Percentiles rank a stretch among this genome's conserved stretches.
phyloP scores from a whole-genome alignment of 2,888 invertebrate species.

The Formica aserva region DNA sequence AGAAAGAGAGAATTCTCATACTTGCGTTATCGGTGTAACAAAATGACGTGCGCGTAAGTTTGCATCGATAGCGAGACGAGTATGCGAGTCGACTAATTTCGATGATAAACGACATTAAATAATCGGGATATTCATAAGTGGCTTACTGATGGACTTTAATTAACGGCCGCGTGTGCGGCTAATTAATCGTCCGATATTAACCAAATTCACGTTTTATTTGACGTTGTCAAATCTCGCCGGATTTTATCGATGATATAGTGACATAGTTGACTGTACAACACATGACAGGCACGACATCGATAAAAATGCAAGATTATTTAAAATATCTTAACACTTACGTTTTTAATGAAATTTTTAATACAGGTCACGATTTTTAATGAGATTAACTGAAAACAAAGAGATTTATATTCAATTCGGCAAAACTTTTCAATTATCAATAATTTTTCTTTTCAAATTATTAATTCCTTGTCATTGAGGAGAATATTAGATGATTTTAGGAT shows the following conservation, averaged over 20 bases:
- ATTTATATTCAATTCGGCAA: not conserved
- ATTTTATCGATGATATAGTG: conserved; percentile 29
- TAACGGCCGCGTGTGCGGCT: conserved; percentile 37
- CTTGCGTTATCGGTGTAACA: not conserved
- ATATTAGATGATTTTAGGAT: not conserved
- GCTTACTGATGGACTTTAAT: conserved; percentile 48
- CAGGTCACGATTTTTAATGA: not conserved
- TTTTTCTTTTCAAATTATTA: not conserved
- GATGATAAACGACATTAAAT: conserved; percentile 48
- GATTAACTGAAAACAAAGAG: not conserved
- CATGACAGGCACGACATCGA: not conserved
- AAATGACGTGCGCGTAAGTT: conserved; percentile 20
- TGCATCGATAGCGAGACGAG: conserved; percentile 6
- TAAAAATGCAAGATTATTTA: not conserved
- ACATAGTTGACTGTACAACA: not conserved
- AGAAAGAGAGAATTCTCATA: conserved; percentile 1
- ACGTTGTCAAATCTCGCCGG: not conserved
- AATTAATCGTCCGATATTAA: conserved; percentile 37
- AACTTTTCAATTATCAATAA: not conserved
- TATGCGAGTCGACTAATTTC: conserved; percentile 41
- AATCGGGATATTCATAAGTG: conserved; percentile 50
- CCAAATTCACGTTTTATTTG: conserved; percentile 38
- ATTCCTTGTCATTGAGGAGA: not conserved
- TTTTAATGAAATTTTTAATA: not conserved
- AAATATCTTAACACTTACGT: not conserved